These are phyloP conservation scores for Eciton burchellii DNA, from an alignment of 1,140 invertebrate genomes.

Conservation along the genomic window DNA sequence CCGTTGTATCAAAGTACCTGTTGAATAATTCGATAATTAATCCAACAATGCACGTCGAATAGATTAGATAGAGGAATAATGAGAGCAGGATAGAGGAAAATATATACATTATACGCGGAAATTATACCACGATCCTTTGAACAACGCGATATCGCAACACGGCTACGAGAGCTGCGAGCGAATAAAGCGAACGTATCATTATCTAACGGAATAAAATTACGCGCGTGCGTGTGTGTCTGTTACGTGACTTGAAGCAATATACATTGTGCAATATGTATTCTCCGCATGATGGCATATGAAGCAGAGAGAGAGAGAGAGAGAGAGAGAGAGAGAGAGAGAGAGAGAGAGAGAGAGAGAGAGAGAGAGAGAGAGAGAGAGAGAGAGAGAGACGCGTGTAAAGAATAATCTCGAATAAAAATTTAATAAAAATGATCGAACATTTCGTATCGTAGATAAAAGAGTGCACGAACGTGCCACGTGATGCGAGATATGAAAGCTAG, in stretches of 20 bases:
- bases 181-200: conserved; percentile 39
- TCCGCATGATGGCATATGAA: too few relatives aligned
- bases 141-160: conserved; percentile 18
- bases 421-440: too few relatives aligned
- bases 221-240: neutral
- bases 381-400: too few relatives aligned
- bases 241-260: too few relatives aligned
- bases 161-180: neutral
- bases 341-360: too few relatives aligned
- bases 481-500: neutral
- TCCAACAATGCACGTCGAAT: neutral
- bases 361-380: too few relatives aligned
- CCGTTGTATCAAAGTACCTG: conserved; percentile 4
- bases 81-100: neutral
- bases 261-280: too few relatives aligned
- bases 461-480: too few relatives aligned
- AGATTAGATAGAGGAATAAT: neutral
- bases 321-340: too few relatives aligned
- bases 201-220: conserved; percentile 8
- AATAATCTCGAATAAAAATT: too few relatives aligned
- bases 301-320: too few relatives aligned
- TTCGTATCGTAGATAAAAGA: too few relatives aligned
- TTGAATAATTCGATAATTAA: conserved; percentile 28
- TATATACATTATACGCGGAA: neutral
- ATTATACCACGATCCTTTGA: conserved; percentile 31